Evolutionary conservation across 2,797 vertebrate species (phyloP).

Genomic region (Cossypha caffra): DNA sequence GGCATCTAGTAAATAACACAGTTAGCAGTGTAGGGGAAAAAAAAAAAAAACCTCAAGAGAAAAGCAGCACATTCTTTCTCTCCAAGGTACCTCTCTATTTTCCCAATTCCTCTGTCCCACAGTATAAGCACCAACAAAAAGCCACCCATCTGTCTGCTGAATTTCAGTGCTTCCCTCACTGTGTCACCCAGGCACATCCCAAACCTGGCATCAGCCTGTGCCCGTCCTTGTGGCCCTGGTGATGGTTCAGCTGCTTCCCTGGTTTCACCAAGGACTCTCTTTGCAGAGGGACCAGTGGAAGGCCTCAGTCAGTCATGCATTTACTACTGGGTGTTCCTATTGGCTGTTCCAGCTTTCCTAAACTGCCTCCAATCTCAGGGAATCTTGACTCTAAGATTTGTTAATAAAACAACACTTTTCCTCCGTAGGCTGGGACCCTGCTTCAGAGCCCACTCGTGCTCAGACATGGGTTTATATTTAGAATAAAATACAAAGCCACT

Average conservation of each 20-base stretch:
- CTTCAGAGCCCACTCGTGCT: not conserved
- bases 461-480: not conserved
- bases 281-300: not conserved
- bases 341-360: not conserved
- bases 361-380: not conserved
- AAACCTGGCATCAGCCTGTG: not conserved
- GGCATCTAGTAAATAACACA: conserved; percentile 28
- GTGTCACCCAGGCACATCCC: not conserved
- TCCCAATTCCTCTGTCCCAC: rapidly evolving
- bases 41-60: not conserved
- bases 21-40: not conserved
- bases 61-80: not conserved
- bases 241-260: not conserved
- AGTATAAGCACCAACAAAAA: not conserved
- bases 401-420: not conserved
- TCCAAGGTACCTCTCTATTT: not conserved
- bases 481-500: not conserved
- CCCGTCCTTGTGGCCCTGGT: not conserved
- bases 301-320: not conserved
- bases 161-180: not conserved
- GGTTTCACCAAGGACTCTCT: not conserved
- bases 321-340: not conserved
- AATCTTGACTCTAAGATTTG: not conserved
- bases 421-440: not conserved
- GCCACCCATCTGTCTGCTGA: rapidly evolving